Evolutionary conservation across 2,888 invertebrate genomes (phyloP), one percentile per base, ranked within the genome.

Genomic region (Meiosimyza decipiens): DNA sequence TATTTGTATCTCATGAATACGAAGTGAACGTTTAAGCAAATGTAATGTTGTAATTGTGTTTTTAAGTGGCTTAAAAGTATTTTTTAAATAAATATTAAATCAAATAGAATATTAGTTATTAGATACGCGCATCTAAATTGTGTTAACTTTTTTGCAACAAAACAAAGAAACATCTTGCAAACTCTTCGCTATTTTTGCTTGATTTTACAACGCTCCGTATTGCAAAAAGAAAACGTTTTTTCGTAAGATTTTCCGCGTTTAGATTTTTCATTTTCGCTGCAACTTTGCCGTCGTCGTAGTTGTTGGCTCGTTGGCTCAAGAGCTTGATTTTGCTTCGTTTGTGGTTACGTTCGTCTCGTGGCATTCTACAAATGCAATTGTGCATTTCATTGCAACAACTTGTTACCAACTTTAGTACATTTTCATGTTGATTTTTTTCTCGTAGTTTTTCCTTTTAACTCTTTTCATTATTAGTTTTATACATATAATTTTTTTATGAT

Each of bases 331-430:
- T 40, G 40, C 40, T 40, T 40, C 40, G 40, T 40, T 40, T 40
- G 16, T 52, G 62, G 28, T 52, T 57, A n/a, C 49, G 33, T 40
- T 28, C 57, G 60, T 69, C 33, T 51, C 52, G 51, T 69, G 60
- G 60, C 67, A 68, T 68, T 59, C 68, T 68, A 50, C 68, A 59
- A 47, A 57, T 68, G 57, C 68, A 57, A 67, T 55, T 55, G 55
- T 55, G 54, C 67, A 66, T 33, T 52, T 33, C 52, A 66, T 40
- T 33, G n/a, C 55, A 54, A 52, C 69, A 60, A 69, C 70, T 70
- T 70, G 63, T 70, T 70, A 70, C 70, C 62, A 70, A 70, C 70
- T 63, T 63, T 54, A 22, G 40, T 49, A n/a, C 40, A 40, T 40
- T 59, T 40, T 49, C 51, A 52, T 55, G 40, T 12, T 50, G 40